phyloP scores from a whole-genome alignment of 2,113 vertebrate species.

The Myodes glareolus region DNA sequence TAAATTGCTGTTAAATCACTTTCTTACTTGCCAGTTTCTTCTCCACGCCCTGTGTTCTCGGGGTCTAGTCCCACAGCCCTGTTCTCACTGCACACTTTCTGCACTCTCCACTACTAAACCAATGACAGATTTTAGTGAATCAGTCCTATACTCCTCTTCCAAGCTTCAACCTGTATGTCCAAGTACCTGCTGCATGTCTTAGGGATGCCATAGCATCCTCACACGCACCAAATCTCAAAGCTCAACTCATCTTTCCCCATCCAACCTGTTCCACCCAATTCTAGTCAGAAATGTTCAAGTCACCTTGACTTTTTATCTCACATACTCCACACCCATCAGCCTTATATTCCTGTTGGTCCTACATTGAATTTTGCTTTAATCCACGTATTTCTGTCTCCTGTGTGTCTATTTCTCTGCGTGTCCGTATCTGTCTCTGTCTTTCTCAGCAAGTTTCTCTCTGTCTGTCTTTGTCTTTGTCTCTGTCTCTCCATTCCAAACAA shows the following conservation, averaged over 20 bases:
- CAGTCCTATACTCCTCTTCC: background rate
- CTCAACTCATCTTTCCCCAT: background rate
- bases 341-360: background rate
- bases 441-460: background rate
- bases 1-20: background rate
- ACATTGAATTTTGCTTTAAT: background rate
- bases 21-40: conserved; percentile 17
- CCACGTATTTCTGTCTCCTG: background rate
- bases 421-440: background rate
- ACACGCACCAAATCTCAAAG: background rate
- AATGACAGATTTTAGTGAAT: too few relatives aligned
- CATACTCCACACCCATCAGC: background rate
- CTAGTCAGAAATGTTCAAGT: background rate
- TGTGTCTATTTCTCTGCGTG: background rate
- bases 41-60: background rate
- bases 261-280: background rate
- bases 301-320: background rate
- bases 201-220: background rate
- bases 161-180: background rate
- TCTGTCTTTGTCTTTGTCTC: background rate
- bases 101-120: background rate
- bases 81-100: background rate
- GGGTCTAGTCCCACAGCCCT: background rate
- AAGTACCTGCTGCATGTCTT: background rate
- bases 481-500: background rate